These are phyloP conservation scores for Arenaria interpres DNA, from an alignment of 2,113 vertebrate species.

Conservation along the genomic window DNA sequence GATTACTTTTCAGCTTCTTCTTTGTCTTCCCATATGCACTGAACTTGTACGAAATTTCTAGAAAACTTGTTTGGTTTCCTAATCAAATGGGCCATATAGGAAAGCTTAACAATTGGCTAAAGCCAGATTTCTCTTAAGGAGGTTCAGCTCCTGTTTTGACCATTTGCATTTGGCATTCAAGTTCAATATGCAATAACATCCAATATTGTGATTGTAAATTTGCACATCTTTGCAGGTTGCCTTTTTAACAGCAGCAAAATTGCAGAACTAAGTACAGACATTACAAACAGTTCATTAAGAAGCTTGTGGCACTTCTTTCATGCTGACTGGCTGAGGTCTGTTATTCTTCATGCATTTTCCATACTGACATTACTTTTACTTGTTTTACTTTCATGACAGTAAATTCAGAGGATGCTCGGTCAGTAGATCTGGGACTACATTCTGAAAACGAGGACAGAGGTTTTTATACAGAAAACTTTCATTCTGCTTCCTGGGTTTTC, in stretches of 20 bases:
- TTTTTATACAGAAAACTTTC: constrained; percentile 91
- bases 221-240: neutral
- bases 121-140: neutral
- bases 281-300: neutral
- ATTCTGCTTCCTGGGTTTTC: constrained; percentile 89
- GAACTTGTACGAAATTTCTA: neutral
- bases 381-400: constrained; percentile 39
- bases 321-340: neutral
- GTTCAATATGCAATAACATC: neutral
- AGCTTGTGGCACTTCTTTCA: neutral
- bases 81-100: neutral
- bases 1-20: neutral
- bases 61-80: neutral
- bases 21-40: neutral
- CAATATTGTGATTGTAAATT: neutral
- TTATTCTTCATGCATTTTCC: neutral
- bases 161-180: neutral
- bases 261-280: neutral
- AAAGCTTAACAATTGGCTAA: neutral
- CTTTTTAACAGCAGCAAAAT: neutral
- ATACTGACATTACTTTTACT: neutral
- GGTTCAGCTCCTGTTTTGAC: neutral
- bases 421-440: constrained; percentile 76
- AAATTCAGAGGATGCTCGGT: constrained; percentile 83
- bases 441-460: constrained; percentile 81